Percentiles rank a stretch among this genome's conserved stretches.
phyloP scores from a whole-genome alignment of 2,113 vertebrate genomes.

The Hirundichthys speculiger region DNA sequence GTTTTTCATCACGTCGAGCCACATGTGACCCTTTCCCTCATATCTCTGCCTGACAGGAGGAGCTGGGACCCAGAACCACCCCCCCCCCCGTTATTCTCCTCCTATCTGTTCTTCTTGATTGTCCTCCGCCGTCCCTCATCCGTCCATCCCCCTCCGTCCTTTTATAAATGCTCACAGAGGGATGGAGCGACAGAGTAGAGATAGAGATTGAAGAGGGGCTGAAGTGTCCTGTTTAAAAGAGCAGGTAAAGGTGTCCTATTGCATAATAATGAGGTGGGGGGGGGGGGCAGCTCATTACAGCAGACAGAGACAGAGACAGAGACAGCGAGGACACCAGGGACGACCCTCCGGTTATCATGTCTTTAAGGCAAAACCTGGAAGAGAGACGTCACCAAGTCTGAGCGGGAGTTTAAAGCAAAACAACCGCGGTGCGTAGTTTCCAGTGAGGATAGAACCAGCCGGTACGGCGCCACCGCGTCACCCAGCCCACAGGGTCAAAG shows the following conservation, averaged over 20 bases:
- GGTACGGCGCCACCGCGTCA: no score
- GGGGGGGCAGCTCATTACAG: background rate
- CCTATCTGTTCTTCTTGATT: constrained; percentile 15
- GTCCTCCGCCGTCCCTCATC: constrained; percentile 20
- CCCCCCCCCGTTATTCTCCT: background rate
- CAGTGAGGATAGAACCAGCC: no score
- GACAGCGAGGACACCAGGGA: no score
- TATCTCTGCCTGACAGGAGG: background rate
- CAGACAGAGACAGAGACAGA: no score
- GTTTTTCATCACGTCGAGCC: background rate
- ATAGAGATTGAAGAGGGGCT: constrained; percentile 38
- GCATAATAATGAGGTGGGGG: constrained; percentile 35
- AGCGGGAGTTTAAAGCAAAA: no score
- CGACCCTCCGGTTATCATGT: no score
- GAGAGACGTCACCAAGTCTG: no score
- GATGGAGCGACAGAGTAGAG: constrained; percentile 8
- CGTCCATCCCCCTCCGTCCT: background rate
- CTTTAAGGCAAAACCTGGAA: no score
- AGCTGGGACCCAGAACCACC: constrained; percentile 2
- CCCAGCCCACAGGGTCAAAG: no score
- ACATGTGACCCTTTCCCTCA: no score
- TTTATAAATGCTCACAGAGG: constrained; percentile 24
- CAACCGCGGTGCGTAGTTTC: no score
- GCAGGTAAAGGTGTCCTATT: constrained; percentile 32
- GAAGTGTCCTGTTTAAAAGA: constrained; percentile 42